Evolutionary conservation across 2,888 invertebrate species (phyloP).

Genomic region (Agapostemon virescens): DNA sequence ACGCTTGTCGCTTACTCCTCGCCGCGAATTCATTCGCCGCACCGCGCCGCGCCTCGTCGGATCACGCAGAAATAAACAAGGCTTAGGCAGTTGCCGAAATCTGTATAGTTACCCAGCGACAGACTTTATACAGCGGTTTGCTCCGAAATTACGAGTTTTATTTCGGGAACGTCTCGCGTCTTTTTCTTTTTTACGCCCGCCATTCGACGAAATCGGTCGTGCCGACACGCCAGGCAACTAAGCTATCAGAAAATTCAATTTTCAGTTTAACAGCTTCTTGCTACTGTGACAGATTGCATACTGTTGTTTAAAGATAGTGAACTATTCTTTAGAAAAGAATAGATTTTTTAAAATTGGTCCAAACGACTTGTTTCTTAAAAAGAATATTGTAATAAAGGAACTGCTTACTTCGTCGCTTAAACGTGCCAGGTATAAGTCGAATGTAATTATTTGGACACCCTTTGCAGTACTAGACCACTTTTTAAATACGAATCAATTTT

Average conservation of each 20-base stretch:
- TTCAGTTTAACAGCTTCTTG: not conserved
- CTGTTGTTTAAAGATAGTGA: too few species aligned
- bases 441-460: too few species aligned
- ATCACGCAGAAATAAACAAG: slow-evolving; percentile 43
- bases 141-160: slow-evolving; percentile 34
- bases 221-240: not conserved
- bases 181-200: not conserved
- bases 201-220: not conserved
- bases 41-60: not conserved
- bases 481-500: too few species aligned
- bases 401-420: too few species aligned
- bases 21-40: slow-evolving; percentile 35
- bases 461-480: too few species aligned
- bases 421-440: too few species aligned
- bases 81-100: slow-evolving; percentile 46
- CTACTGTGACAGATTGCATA: not conserved
- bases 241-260: not conserved
- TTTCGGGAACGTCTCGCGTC: slow-evolving; percentile 19
- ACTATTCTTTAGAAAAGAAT: too few species aligned
- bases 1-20: slow-evolving; percentile 9
- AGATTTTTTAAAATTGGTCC: too few species aligned
- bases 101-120: slow-evolving; percentile 42
- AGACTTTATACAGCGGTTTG: slow-evolving; percentile 29
- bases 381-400: too few species aligned
- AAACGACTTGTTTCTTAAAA: too few species aligned